Evolutionary conservation across 1,140 invertebrate species (phyloP).

Genomic region (Monomorium pharaonis): DNA sequence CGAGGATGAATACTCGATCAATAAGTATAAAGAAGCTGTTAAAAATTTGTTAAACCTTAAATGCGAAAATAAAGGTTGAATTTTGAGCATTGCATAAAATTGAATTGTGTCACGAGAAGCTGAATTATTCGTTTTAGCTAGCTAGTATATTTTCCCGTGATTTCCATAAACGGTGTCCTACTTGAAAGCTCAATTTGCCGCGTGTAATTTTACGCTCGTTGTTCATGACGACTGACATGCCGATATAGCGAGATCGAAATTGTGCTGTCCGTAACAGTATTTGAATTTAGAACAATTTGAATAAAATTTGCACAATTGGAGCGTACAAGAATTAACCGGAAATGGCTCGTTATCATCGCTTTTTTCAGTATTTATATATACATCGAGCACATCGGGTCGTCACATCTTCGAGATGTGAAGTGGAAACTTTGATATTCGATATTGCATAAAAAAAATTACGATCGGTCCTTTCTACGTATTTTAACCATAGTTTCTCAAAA

Average conservation of each 20-base stretch:
- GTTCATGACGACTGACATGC: too few relatives aligned
- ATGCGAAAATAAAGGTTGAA: slow-evolving; percentile 25
- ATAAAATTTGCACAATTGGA: not conserved
- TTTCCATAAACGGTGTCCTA: not conserved
- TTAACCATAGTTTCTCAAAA: not conserved
- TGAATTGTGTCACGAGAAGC: not conserved
- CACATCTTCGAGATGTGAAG: not conserved
- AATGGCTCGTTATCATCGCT: not conserved
- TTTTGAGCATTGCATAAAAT: not conserved
- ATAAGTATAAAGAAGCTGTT: slow-evolving; percentile 89
- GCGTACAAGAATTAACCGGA: not conserved
- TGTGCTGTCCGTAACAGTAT: not conserved
- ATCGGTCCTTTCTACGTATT: not conserved
- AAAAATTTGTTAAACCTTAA: slow-evolving; percentile 88
- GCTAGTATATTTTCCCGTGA: not conserved
- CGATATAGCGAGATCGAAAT: not conserved
- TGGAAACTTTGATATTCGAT: not conserved
- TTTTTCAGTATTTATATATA: not conserved
- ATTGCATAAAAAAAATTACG: not conserved
- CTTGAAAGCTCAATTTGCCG: slow-evolving; percentile 3
- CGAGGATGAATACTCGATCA: slow-evolving; percentile 89
- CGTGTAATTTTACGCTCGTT: slow-evolving; percentile 38
- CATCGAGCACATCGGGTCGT: not conserved
- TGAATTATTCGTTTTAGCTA: not conserved
- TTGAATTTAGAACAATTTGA: slow-evolving; percentile 18